Conservation (phyloP, 2,113 vertebrate genomes). For the Xiphophorus maculatus region DNA sequence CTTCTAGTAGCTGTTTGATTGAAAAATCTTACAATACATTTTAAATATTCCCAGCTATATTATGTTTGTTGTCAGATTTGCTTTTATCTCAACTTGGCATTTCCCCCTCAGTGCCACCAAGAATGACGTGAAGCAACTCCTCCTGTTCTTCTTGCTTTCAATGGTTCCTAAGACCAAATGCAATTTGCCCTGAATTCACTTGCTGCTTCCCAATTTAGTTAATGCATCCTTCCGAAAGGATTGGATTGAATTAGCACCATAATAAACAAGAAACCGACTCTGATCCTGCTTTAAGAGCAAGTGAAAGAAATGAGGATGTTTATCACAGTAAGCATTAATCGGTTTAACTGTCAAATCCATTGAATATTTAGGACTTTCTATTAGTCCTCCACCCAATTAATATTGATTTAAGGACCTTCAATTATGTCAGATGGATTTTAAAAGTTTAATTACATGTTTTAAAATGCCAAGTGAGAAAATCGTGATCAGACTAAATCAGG, state of each 20-base stretch:
- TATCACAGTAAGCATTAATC: background rate
- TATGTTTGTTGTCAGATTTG: conserved; percentile 19
- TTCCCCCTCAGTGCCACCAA: background rate
- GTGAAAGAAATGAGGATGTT: background rate
- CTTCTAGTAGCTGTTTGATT: background rate
- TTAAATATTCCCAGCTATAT: background rate
- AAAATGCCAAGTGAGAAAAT: background rate
- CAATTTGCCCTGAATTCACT: conserved; percentile 16
- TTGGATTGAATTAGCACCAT: background rate
- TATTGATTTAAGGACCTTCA: background rate
- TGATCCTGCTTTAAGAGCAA: conserved; percentile 2
- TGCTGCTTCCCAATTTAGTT: background rate
- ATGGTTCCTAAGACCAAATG: background rate
- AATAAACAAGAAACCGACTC: background rate
- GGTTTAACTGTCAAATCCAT: background rate
- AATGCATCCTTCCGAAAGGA: background rate
- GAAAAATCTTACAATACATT: background rate
- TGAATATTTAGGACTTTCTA: background rate
- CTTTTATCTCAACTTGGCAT: conserved; percentile 21
- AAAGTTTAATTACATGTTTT: conserved; percentile 5
- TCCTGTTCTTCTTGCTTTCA: background rate
- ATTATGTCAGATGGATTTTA: background rate
- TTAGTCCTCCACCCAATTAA: background rate
- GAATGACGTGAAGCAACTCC: conserved; percentile 1
- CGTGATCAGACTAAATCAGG: background rate